Conservation (phyloP, 2,888 invertebrate genomes). For the Eilema depressum region DNA sequence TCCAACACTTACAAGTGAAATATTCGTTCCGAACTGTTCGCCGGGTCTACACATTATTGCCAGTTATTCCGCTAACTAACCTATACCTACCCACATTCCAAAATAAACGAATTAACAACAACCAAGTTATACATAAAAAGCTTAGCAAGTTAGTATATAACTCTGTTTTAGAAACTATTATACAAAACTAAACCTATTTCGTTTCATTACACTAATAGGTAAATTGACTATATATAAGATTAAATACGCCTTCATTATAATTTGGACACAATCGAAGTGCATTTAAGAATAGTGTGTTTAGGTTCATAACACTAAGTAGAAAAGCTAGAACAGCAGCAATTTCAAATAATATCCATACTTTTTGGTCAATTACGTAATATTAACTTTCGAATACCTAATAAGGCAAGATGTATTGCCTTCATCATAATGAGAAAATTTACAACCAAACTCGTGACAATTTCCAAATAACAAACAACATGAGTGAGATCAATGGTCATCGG, state of each 20-base stretch:
- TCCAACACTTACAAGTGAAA: conserved; percentile 26
- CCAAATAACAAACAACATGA: conserved; percentile 69
- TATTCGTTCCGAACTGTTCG: conserved; percentile 17
- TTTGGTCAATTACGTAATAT: conserved; percentile 76
- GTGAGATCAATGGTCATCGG: conserved; percentile 78
- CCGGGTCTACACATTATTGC: conserved; percentile 34
- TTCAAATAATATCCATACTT: conserved; percentile 67
- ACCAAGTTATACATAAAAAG: conserved; percentile 77
- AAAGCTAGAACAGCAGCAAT: conserved; percentile 72
- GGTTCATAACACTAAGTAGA: conserved; percentile 70
- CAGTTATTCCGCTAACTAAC: conserved; percentile 47
- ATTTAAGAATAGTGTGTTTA: conserved; percentile 55
- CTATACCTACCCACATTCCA: conserved; percentile 79
- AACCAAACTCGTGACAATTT: conserved; percentile 55
- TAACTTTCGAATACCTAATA: conserved; percentile 66
- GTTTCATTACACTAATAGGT: conserved; percentile 67
- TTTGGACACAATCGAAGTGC: conserved; percentile 76
- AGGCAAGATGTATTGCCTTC: conserved; percentile 75
- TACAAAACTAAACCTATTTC: conserved; percentile 76
- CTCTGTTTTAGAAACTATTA: conserved; percentile 65
- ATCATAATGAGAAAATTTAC: conserved; percentile 63
- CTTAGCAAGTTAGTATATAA: conserved; percentile 72
- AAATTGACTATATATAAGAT: conserved; percentile 81
- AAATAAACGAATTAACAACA: conserved; percentile 72
- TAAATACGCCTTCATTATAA: conserved; percentile 67